Evolutionary conservation across 2,113 vertebrate species (phyloP), one percentile per base, ranked within the genome.

Genomic region (Silurus glanis): DNA sequence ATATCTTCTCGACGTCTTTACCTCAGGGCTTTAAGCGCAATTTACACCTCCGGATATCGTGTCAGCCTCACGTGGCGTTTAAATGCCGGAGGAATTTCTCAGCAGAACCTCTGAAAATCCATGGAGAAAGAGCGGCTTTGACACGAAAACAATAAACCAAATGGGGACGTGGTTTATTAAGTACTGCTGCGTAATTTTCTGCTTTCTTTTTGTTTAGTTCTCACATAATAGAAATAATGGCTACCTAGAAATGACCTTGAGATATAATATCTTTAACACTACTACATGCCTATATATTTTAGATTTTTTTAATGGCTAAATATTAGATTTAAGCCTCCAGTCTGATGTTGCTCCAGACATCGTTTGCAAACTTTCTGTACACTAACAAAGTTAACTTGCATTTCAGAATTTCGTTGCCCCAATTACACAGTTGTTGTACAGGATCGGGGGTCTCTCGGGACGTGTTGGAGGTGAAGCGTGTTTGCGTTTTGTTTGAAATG

Each of bases 391-490:
- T 37, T 1, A 49, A n/a, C 49, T 23, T 23, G n/a, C 66, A 37
- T 51, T 80, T 58, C 51, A 67, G 8, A 16, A 81, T 59, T 37
- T 69, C 64, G 23, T n/a, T 6, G 47, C n/a, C 16, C 66, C 59
- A 81, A 82, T 86, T 86, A 62, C 17, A 64, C 14, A 23, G 56
- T 53, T 28, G 56, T 21, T 62, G 76, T 72, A 51, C 66, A 81
- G 78, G 66, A 61, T 37, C 14, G 61, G 16, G 45, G 45, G 10
- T 72, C 85, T 74, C 80, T 59, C 0, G 61, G 37, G 78, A 45
- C 8, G 9, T 74, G 80, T 82, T 28, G 66, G 85, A 82, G 85
- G 67, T 86, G 79, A 86, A 75, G 79, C 74, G 56, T 19, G 55
- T 37, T 74, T 37, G 37, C 37, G 37, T 37, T 37, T 37, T 58